Base-by-base conservation (phyloP, 2,113 vertebrate species). In the Caranx melampygus region DNA sequence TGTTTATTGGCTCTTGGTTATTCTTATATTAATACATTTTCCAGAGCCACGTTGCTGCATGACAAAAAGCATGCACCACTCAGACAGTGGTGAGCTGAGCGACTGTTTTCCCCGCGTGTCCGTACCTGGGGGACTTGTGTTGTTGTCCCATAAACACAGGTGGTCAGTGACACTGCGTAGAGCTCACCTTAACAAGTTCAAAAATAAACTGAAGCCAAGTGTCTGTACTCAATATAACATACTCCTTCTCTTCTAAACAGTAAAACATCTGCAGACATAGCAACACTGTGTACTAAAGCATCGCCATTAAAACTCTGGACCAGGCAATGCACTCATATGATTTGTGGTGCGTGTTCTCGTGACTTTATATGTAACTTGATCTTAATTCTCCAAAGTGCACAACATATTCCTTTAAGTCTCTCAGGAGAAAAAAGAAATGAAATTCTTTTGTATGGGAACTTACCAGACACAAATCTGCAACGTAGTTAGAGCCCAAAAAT, bases 51-150 rank as follows among this genome's bases (percentile, higher is more conserved):
- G 51, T 21, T 11, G 20, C 51, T n/a, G 7, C 51, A 11, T 21
- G 20, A n/a, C n/a, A n/a, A n/a, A 52, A 52, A 52, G 49, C 16
- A 20, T 3, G 7, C 6, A 3, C 7, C 18, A 3, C 18, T 26
- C 26, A 26, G 26, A 26, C 26, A 26, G 26, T 26, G 26, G 26
- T 26, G 26, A 26, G 72, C 76, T 80, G 76, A 73, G 62, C 49
- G 15, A 72, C 18, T 37, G 42, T 6, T 15, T 33, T 54, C 59
- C 42, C 52, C 6, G 65, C 47, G 44, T 34, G 44, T 49, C n/a
- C 49, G 47, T 64, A 79, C 75, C 76, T 52, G 40, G 57, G 58
- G 45, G 62, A 57, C 70, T 5, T 44, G 49, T 67, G 68, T 57
- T 5, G 11, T 16, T 54, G 55, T 42, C 62, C 33, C 37, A 26